Percentiles rank a stretch among this genome's conserved stretches.
phyloP scores from a whole-genome alignment of 1,140 invertebrate species.

The Plectus sambesii region DNA sequence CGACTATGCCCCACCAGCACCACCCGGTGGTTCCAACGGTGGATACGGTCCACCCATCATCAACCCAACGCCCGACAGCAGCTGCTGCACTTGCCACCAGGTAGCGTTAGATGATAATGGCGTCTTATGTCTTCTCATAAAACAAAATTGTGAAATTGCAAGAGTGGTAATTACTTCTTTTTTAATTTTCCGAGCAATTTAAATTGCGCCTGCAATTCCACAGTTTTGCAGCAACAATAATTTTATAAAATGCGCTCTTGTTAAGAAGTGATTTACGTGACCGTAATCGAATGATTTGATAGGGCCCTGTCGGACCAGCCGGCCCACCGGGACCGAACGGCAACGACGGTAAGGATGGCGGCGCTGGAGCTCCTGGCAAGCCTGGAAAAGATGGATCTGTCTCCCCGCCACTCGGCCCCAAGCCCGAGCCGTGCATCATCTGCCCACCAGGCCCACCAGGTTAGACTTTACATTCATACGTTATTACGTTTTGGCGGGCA shows the following conservation, averaged over 20 bases:
- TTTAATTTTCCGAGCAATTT: no score
- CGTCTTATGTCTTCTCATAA: no score
- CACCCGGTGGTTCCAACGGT: slow-evolving; percentile 9
- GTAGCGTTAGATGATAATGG: no score
- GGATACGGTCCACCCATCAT: slow-evolving; percentile 29
- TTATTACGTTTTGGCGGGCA: no score
- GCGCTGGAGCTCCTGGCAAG: slow-evolving; percentile 24
- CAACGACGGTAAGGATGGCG: slow-evolving; percentile 33
- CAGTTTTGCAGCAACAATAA: no score
- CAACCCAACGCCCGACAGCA: slow-evolving; percentile 14
- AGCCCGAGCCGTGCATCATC: slow-evolving; percentile 41
- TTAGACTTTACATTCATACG: no score
- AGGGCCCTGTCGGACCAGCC: no score
- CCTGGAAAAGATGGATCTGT: slow-evolving; percentile 32
- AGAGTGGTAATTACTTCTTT: no score
- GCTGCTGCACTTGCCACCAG: slow-evolving; percentile 38
- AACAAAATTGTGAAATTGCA: no score
- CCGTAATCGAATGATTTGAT: neutral
- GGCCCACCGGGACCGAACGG: slow-evolving; percentile 24
- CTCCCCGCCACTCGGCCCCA: slow-evolving; percentile 30
- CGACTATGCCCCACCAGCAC: slow-evolving; percentile 4
- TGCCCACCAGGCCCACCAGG: slow-evolving; percentile 40
- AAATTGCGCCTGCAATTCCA: no score
- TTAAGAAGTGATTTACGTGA: neutral
- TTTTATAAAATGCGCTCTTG: slow-evolving; percentile 32